Conservation (phyloP, 2,888 invertebrate genomes). For the Megastigmus dorsalis region DNA sequence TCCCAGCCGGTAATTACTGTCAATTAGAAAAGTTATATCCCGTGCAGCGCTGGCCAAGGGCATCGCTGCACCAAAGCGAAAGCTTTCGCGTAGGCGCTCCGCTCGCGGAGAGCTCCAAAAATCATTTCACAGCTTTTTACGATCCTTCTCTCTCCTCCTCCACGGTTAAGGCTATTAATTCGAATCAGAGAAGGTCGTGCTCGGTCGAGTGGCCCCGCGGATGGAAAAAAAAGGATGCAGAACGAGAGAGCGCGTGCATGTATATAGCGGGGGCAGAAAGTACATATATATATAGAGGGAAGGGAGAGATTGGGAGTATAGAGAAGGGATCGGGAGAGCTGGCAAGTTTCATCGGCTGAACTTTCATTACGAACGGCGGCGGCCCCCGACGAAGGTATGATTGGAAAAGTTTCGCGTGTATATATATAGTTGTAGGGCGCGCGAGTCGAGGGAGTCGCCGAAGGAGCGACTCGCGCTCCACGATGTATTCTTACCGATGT, state of each 20-base stretch:
- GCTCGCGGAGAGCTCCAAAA: no score
- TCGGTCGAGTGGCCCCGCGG: no score
- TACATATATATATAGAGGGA: no score
- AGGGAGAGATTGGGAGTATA: no score
- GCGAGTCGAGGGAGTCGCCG: no score
- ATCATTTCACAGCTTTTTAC: constrained; percentile 16
- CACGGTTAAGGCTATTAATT: constrained; percentile 22
- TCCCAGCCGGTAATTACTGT: constrained; percentile 20
- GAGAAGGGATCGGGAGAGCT: neutral
- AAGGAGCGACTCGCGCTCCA: neutral
- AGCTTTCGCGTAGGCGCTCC: neutral
- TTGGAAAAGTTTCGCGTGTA: constrained; percentile 70
- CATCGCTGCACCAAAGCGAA: neutral
- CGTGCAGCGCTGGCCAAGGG: no score
- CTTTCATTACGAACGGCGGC: constrained; percentile 64
- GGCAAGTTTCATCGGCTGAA: constrained; percentile 57
- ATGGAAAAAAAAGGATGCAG: no score
- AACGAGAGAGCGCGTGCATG: no score
- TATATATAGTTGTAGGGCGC: no score
- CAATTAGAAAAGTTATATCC: constrained; percentile 18
- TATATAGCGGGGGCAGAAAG: no score
- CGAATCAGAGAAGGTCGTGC: constrained; percentile 36
- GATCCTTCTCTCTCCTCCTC: neutral
- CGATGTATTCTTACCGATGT: constrained; percentile 30
- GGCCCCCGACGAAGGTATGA: constrained; percentile 61